Percentiles rank a stretch among this genome's conserved stretches.
Conservation (phyloP, 2,113 vertebrate genomes). For the Calyptommatus sinebrachiatus region DNA sequence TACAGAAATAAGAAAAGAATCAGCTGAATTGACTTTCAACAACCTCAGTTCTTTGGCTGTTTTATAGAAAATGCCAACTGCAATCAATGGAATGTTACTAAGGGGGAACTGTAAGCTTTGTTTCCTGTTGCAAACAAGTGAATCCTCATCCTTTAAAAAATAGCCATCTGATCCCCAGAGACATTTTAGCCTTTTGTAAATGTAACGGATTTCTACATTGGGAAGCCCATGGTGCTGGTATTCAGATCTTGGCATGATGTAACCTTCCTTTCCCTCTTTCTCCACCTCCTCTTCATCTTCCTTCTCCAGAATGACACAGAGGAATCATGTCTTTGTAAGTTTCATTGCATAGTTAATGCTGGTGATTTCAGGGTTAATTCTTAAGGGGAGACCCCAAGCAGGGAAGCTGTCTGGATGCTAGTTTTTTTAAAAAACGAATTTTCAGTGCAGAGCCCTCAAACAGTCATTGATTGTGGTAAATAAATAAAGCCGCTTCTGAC, state of each 20-base stretch:
- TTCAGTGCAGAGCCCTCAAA: slow-evolving; percentile 62
- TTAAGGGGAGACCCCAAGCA: slow-evolving; percentile 33
- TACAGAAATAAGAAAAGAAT: neutral
- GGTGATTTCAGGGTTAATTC: slow-evolving; percentile 57
- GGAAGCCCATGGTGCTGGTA: too few relatives aligned
- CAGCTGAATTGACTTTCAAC: too few relatives aligned
- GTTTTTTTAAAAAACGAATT: slow-evolving; percentile 65
- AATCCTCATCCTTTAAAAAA: too few relatives aligned
- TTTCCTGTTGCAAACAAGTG: too few relatives aligned
- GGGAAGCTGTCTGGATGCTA: slow-evolving; percentile 51
- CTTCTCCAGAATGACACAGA: neutral
- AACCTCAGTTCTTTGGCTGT: neutral
- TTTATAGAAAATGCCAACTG: neutral
- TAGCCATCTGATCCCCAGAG: too few relatives aligned
- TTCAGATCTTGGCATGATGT: too few relatives aligned
- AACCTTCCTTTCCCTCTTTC: too few relatives aligned
- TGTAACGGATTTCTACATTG: too few relatives aligned
- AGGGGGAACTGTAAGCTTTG: too few relatives aligned
- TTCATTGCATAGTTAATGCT: accelerated
- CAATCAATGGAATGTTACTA: neutral
- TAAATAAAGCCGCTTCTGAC: slow-evolving; percentile 83
- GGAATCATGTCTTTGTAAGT: neutral
- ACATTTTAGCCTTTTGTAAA: too few relatives aligned
- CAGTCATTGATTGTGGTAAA: slow-evolving; percentile 75
- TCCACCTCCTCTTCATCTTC: too few relatives aligned